Evolutionary conservation across 2,113 vertebrate species (phyloP), one percentile per base, ranked within the genome.

Genomic region (Ardeotis arabs): DNA sequence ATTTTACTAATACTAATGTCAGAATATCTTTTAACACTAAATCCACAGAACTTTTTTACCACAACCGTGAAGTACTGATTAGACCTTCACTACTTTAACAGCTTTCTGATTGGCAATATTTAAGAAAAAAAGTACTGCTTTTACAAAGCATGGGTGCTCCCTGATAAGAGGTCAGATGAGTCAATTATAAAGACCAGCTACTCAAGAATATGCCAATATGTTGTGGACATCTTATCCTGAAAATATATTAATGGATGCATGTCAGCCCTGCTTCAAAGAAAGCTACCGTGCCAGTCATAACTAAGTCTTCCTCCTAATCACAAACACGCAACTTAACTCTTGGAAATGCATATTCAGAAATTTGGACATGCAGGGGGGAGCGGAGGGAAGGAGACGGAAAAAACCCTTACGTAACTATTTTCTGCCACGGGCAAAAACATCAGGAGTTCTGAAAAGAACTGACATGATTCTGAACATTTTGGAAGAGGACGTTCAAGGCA

Each of bases 1-100:
- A 64, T 84, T 59, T 79, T 56, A 88, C 50, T 79, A 84, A 63
- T 31, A 50, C 49, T 81, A 83, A 72, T 31, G 9, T 55, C 68
- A 93, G 77, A 92, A 77, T 75, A 72, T 45, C 33, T 50, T 95
- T 79, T 37, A 70, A 86, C 63, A 95, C 62, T 44, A 84, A 82
- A 62, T 17, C 16, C 29, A 90, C 49, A 67, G 56, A 89, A 95
- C 31, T 74, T 70, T 67, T 59, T 89, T 87, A 55, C 33, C 47
- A 75, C n/a, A 96, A 68, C 79, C 64, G 5, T 27, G 49, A 97
- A 75, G 35, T 75, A 83, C 45, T 67, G 76, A 90, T 75, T 49
- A 63, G 92, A 84, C 17, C 24, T 91, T 90, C 69, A 74, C 49
- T 56, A 88, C 56, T 55, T 69, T 45, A 87, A 80, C 35, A 50